A percentile compares a stretch with the other conserved stretches of the same genome.
These are phyloP conservation scores for Gallinago media DNA, from an alignment of 2,113 vertebrate species.

Conservation along the genomic window DNA sequence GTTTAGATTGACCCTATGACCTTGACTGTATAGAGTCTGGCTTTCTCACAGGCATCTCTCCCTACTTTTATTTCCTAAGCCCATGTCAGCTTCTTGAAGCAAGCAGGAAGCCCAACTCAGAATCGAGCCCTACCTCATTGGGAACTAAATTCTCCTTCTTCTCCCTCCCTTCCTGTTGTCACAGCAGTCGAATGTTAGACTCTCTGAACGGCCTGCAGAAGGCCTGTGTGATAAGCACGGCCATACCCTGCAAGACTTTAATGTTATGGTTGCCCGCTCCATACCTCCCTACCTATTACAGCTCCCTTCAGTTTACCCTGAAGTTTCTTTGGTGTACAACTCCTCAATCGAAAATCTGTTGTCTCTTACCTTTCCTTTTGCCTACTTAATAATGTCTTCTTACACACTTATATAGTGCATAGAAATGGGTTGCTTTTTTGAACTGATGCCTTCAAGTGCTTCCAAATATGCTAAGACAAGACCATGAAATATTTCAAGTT, in stretches of 20 bases:
- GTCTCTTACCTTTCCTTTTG: not conserved
- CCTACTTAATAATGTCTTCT: not conserved
- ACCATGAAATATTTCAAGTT: not conserved
- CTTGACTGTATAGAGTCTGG: not conserved
- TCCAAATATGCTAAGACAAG: not conserved
- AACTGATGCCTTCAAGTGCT: not conserved
- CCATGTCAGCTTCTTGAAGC: not conserved
- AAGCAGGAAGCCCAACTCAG: not conserved
- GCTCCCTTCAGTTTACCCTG: not conserved
- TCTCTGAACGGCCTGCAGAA: not conserved
- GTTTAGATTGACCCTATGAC: not conserved
- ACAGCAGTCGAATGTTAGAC: not conserved
- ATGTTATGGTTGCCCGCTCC: not conserved
- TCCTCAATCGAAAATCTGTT: not conserved
- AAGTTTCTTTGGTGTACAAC: not conserved
- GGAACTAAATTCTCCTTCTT: not conserved
- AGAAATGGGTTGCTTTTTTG: not conserved
- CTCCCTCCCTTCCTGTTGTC: not conserved
- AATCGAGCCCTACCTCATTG: not conserved
- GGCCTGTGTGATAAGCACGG: not conserved
- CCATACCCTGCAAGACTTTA: not conserved
- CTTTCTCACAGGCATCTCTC: not conserved
- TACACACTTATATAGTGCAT: not conserved
- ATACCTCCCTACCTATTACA: not conserved
- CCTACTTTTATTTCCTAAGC: not conserved